Base-by-base conservation (phyloP, 2,888 invertebrate genomes). In the Notodonta ziczac region DNA sequence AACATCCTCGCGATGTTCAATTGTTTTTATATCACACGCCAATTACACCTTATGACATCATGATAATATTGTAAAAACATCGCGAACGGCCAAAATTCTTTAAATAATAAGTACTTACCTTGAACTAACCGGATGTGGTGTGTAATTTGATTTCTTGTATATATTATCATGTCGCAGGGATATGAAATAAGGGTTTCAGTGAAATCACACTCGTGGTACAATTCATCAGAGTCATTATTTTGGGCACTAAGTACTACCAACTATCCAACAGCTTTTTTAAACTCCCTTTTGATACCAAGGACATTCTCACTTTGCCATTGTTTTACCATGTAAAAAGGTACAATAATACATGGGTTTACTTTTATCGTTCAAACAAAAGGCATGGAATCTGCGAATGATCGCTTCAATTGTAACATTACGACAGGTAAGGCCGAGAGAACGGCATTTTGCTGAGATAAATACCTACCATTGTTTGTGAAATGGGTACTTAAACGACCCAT, bases 281-380 rank as follows among this genome's bases (percentile, higher is more conserved):
- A 24, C 24, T 24, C 24, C 24, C 24, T 24, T 24, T 24, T 1
- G 1, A 2, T 24, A n/a, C 24, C 24, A 24, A 24, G 1, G 24
- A 24, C 1, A 24, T 24, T 24, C 24, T 24, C 24, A 24, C 24
- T 24, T 24, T 24, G 24, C 24, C 44, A 44, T 63, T 35, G 35
- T 35, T 56, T 67, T 40, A 62, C 42, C 58, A 7, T 16, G 8
- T 16, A 24, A 2, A 2, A 2, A 42, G 54, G n/a, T 42, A 39
- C 12, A 0, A 7, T 4, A 24, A 24, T 24, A 24, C 2, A 24
- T 24, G 24, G 24, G 24, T 24, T 24, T 24, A 59, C 40, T 54
- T 74, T 64, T 62, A 68, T 72, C 68, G 68, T 56, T 57, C 40
- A 61, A 70, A 74, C 74, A 74, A 74, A 73, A 70, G 67, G 55